Evolutionary conservation across 1,140 invertebrate genomes (phyloP).

Genomic region (Aradophagus sp.): DNA sequence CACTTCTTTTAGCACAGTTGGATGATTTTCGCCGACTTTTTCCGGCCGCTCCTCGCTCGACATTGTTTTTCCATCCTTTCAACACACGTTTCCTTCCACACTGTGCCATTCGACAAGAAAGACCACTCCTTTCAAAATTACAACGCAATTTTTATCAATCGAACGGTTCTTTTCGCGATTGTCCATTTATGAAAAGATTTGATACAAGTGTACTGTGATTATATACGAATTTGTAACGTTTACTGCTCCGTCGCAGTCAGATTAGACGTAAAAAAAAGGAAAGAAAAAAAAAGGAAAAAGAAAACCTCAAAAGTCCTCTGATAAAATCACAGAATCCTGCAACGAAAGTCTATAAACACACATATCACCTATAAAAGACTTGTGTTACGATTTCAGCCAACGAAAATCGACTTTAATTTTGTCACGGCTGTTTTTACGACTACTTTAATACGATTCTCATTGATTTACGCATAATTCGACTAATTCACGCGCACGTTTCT

Average conservation of each 20-base stretch:
- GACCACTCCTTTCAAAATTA: constrained; percentile 42
- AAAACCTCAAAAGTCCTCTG: constrained; percentile 6
- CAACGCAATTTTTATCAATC: constrained; percentile 21
- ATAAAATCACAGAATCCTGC: constrained; percentile 43
- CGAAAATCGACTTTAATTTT: too few relatives aligned
- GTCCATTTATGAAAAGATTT: constrained; percentile 35
- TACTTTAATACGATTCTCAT: too few relatives aligned
- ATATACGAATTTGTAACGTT: constrained; percentile 51
- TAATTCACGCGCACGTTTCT: too few relatives aligned
- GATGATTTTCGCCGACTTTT: too few relatives aligned
- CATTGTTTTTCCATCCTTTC: constrained; percentile 31
- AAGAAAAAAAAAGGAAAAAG: background rate
- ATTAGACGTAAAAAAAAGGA: constrained; percentile 30
- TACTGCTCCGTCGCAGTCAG: constrained; percentile 37
- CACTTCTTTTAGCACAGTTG: too few relatives aligned
- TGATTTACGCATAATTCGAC: too few relatives aligned
- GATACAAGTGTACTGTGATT: constrained; percentile 55
- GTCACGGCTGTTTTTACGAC: too few relatives aligned
- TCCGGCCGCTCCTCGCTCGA: too few relatives aligned
- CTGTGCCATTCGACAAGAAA: constrained; percentile 51
- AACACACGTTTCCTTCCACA: constrained; percentile 45
- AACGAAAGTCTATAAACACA: constrained; percentile 54
- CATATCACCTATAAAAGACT: constrained; percentile 48
- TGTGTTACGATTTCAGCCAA: constrained; percentile 6
- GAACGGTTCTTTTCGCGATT: constrained; percentile 8